Conservation (phyloP, 2,113 vertebrate species). For the Bufo gargarizans region DNA sequence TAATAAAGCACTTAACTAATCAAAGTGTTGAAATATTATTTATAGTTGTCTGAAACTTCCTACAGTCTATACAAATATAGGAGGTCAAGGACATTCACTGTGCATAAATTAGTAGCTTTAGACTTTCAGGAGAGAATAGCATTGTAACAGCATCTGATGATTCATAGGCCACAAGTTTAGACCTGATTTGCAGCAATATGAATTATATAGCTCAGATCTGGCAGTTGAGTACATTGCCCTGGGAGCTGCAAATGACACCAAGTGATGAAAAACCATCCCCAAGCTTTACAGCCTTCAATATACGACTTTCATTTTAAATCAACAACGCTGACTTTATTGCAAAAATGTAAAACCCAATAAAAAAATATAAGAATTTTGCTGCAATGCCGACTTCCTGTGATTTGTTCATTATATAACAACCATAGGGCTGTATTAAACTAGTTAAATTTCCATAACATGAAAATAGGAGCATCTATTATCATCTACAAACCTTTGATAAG, state of each 20-base stretch:
- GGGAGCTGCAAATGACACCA: constrained; percentile 33
- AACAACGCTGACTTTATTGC: constrained; percentile 18
- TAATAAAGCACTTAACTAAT: neutral
- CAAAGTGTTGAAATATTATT: neutral
- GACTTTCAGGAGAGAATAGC: neutral
- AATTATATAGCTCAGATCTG: constrained; percentile 36
- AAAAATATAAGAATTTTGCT: constrained; percentile 30
- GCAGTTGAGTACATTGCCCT: constrained; percentile 18
- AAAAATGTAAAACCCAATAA: constrained; percentile 33
- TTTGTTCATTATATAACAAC: neutral
- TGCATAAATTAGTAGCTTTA: constrained; percentile 4
- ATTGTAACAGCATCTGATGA: constrained; percentile 9
- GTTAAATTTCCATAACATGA: neutral
- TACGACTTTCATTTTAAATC: constrained; percentile 41
- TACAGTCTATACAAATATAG: neutral
- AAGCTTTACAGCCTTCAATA: constrained; percentile 34
- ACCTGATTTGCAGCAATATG: constrained; percentile 29
- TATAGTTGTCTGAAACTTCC: neutral
- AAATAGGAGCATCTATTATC: constrained; percentile 10
- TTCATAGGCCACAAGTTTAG: constrained; percentile 26
- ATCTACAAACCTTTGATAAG: constrained; percentile 19
- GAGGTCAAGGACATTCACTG: neutral
- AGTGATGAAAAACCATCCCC: constrained; percentile 32
- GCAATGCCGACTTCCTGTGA: constrained; percentile 16
- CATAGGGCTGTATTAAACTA: neutral